Evolutionary conservation across 1,140 invertebrate genomes (phyloP).

Genomic region (Stegodyphus dumicola): DNA sequence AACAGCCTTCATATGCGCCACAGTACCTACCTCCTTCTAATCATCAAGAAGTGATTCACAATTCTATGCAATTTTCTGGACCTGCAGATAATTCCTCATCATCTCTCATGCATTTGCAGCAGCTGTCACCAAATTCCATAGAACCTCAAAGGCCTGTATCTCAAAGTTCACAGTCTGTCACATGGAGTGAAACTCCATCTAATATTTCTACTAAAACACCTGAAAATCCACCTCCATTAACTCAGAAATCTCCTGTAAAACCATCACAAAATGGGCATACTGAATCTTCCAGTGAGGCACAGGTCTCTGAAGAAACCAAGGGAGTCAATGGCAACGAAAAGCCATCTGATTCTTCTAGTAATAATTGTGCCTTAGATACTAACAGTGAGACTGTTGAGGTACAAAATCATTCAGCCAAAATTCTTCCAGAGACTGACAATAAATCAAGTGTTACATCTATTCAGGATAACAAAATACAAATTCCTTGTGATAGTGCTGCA

Average conservation of each 20-base stretch:
- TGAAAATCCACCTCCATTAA: not conserved
- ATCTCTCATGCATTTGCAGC: constrained; percentile 50
- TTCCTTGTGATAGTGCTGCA: constrained; percentile 25
- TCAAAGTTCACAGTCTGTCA: constrained; percentile 10
- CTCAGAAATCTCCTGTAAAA: constrained; percentile 24
- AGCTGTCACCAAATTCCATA: constrained; percentile 44
- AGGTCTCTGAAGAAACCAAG: not conserved
- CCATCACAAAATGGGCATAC: constrained; percentile 42
- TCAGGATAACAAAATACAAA: not conserved
- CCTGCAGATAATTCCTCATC: constrained; percentile 26
- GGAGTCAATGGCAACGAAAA: constrained; percentile 7
- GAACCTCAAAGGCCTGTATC: constrained; percentile 2
- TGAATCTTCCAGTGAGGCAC: not conserved
- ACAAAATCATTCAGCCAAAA: constrained; percentile 11
- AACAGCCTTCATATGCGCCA: constrained; percentile 20
- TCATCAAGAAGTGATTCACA: constrained; percentile 17
- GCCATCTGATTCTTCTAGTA: constrained; percentile 29
- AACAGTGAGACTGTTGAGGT: constrained; percentile 32
- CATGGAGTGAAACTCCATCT: constrained; percentile 17
- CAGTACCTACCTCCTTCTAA: constrained; percentile 52
- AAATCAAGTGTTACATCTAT: not conserved
- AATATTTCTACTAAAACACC: constrained; percentile 10
- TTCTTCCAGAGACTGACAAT: constrained; percentile 6
- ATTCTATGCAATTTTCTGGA: constrained; percentile 21
- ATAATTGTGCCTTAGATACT: constrained; percentile 51